Evolutionary conservation across 2,797 vertebrate genomes (phyloP).

Genomic region (Cynodonichthys magdalenae): DNA sequence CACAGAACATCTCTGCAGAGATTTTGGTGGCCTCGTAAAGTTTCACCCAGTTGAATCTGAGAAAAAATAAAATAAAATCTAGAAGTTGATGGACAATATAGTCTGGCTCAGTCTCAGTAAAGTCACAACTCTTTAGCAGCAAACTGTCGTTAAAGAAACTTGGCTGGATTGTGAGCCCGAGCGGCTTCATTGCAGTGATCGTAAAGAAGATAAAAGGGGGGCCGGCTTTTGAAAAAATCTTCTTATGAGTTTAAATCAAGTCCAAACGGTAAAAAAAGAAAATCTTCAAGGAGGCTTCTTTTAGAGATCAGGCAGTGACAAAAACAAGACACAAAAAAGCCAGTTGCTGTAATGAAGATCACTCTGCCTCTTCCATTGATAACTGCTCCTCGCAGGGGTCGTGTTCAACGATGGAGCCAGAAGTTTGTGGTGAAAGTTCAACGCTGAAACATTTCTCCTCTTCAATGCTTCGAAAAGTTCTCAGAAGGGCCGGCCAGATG

Average conservation of each 20-base stretch:
- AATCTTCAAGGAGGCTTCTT: conserved; percentile 38
- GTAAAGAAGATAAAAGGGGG: conserved; percentile 56
- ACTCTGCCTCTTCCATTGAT: conserved; percentile 34
- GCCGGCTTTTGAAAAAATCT: conserved; percentile 51
- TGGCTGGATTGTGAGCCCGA: conserved; percentile 51
- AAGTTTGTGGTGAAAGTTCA: conserved; percentile 46
- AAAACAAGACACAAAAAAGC: conserved; percentile 21
- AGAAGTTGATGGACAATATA: conserved; percentile 24
- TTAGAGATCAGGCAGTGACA: conserved; percentile 29
- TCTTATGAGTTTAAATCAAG: conserved; percentile 55
- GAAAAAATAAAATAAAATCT: conserved; percentile 44
- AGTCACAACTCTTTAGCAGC: conserved; percentile 44
- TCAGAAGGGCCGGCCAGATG: conserved; percentile 31
- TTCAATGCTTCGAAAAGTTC: conserved; percentile 40
- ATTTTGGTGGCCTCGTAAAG: conserved; percentile 37
- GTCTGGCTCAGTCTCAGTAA: conserved; percentile 43
- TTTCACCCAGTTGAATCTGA: conserved; percentile 40
- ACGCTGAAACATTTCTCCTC: conserved; percentile 32
- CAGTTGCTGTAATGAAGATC: conserved; percentile 42
- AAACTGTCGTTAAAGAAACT: conserved; percentile 52
- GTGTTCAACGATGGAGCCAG: conserved; percentile 32
- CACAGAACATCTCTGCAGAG: conserved; percentile 25
- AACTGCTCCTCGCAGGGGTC: conserved; percentile 38
- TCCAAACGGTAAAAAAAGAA: conserved; percentile 51
- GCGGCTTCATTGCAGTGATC: conserved; percentile 37